phyloP scores from a whole-genome alignment of 2,113 vertebrate species.

The Poecile atricapillus region DNA sequence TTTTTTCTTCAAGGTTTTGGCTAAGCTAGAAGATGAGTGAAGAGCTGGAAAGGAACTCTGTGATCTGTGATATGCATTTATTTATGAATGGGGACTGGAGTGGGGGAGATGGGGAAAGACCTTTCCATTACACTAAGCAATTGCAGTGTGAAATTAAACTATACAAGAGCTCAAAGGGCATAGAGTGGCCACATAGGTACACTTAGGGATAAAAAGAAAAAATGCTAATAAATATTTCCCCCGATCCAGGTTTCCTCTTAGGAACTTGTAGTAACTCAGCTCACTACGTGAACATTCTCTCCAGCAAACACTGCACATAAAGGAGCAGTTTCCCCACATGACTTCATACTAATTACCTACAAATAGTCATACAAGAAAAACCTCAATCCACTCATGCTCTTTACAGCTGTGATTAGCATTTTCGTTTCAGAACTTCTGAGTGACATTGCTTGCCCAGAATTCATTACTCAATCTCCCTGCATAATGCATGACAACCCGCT shows the following conservation, averaged over 20 bases:
- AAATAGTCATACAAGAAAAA: conserved; percentile 41
- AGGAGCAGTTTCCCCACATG: conserved; percentile 26
- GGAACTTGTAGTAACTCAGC: conserved; percentile 7
- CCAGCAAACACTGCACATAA: not conserved
- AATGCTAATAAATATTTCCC: conserved; percentile 30
- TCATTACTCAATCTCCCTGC: conserved; percentile 20
- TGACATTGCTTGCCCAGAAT: not conserved
- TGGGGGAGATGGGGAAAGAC: not conserved
- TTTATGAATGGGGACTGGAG: conserved; percentile 18
- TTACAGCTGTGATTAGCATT: conserved; percentile 30
- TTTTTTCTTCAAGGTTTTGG: not conserved
- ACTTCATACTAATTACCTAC: conserved; percentile 50
- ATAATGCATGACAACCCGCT: not conserved
- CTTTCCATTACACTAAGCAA: not conserved
- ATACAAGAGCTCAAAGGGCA: not conserved
- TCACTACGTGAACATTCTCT: not conserved
- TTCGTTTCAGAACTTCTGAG: not conserved
- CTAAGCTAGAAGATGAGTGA: not conserved
- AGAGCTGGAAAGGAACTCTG: not conserved
- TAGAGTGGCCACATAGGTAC: not conserved
- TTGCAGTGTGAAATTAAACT: conserved; percentile 6
- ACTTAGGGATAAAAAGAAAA: conserved; percentile 17
- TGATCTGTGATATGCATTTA: conserved; percentile 10
- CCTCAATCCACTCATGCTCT: conserved; percentile 36
- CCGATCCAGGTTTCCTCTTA: not conserved